Evolutionary conservation across 2,797 vertebrate genomes (phyloP).

Genomic region (Channa striata): DNA sequence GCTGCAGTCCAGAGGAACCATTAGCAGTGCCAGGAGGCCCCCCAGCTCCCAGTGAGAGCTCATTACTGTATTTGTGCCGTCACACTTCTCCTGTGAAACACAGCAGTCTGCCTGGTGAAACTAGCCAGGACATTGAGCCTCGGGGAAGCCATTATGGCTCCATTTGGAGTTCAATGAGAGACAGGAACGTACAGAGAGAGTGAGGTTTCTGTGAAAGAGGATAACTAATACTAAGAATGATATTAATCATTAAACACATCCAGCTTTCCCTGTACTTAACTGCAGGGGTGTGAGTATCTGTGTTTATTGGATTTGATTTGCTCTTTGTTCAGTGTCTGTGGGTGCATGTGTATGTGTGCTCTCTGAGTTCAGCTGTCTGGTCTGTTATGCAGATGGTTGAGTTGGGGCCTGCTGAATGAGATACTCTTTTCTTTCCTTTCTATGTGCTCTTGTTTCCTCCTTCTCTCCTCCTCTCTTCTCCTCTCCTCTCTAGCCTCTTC

Average conservation of each 20-base stretch:
- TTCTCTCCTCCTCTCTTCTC: neutral
- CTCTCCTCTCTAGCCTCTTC: constrained; percentile 32
- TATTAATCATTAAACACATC: constrained; percentile 77
- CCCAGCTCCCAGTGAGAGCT: constrained; percentile 78
- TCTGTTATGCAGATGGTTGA: constrained; percentile 81
- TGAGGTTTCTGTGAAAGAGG: constrained; percentile 64
- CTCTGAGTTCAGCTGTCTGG: constrained; percentile 80
- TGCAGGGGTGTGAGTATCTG: constrained; percentile 50
- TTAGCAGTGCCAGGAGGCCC: constrained; percentile 78
- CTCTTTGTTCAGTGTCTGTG: constrained; percentile 62
- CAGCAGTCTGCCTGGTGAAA: constrained; percentile 77
- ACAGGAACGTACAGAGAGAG: constrained; percentile 29
- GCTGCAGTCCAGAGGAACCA: constrained; percentile 81
- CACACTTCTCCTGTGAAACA: constrained; percentile 79
- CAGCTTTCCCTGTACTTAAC: constrained; percentile 62
- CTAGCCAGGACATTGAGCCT: constrained; percentile 79
- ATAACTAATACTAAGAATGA: constrained; percentile 66
- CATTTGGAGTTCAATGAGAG: constrained; percentile 65
- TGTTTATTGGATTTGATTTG: constrained; percentile 72
- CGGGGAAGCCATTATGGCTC: constrained; percentile 76
- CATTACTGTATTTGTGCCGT: constrained; percentile 84
- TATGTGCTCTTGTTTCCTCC: constrained; percentile 15
- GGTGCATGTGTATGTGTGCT: constrained; percentile 45
- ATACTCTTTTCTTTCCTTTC: constrained; percentile 58
- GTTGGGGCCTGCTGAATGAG: constrained; percentile 75